Evolutionary conservation across 35 echinoderm and acorn worm genomes (phyloP), one percentile per base, ranked within the genome.

Genomic region (Patiria miniata): DNA sequence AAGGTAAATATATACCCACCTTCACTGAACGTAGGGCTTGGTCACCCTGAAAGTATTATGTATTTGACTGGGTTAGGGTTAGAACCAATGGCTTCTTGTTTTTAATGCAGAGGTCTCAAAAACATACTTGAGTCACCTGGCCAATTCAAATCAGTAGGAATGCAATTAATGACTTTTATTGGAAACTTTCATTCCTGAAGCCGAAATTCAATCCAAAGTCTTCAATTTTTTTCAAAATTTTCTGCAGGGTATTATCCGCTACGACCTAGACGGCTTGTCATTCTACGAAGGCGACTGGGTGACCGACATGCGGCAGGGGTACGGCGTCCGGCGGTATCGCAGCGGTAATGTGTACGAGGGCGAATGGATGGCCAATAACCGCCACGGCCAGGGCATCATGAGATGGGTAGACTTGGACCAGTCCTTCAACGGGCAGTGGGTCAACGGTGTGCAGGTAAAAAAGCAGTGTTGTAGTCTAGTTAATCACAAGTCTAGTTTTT

Each of bases 201-300:
- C n/a, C n/a, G 8, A 80, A 36, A 80, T 80, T 39, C 2, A 14
- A 29, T 0, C 37, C 8, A 56, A 32, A n/a, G n/a, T n/a, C n/a
- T n/a, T n/a, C n/a, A n/a, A 26, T 51, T 32, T 83, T 28, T 7
- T 16, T 68, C 39, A 2, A 18, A 18, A 57, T 83, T 26, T 86
- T 8, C 23, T 34, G n/a, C 87, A 89, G 87, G 87, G 87, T 19
- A 89, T 80, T 51, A 89, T 89, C 23, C 87, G 92, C 19, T 99
- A 99, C 51, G 92, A 99, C 55, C 91, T 93, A 1, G 92, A 95
- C 87, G 96, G 96, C 17, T 83, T 95, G 30, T 99, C 96, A 7
- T 99, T 99, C 77, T 99, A 95, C 39, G 96, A 99, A 68, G 96
- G 96, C 22, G 96, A 99, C 58, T 99, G 96, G 96, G 86, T 99